Percentiles rank a stretch among this genome's conserved stretches.
These are phyloP conservation scores for Cepaea hortensis DNA, from an alignment of 2,888 invertebrate genomes.

Conservation along the genomic window DNA sequence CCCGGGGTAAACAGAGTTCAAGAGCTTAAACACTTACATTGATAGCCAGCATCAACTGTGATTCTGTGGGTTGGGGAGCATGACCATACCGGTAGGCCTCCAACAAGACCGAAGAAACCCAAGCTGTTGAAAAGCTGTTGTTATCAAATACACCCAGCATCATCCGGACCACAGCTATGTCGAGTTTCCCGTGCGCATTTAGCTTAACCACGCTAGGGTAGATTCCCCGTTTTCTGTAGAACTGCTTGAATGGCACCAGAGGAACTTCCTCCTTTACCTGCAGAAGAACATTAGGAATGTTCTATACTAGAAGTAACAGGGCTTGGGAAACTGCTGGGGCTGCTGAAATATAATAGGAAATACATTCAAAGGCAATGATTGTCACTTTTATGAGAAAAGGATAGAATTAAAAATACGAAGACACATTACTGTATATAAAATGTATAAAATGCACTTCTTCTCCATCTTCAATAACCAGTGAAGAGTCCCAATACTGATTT, in stretches of 20 bases:
- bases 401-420: no score
- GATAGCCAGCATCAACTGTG: constrained; percentile 64
- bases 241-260: constrained; percentile 57
- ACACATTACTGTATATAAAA: no score
- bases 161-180: constrained; percentile 60
- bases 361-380: no score
- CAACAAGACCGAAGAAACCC: neutral
- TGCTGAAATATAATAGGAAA: no score
- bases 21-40: constrained; percentile 45
- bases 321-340: no score
- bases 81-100: neutral
- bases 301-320: neutral
- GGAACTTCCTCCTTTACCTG: constrained; percentile 49
- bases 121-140: constrained; percentile 65
- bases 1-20: constrained; percentile 45
- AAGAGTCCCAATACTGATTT: no score
- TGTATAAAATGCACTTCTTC: no score
- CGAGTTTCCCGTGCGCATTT: constrained; percentile 64
- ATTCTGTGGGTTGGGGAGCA: constrained; percentile 24
- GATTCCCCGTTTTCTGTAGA: constrained; percentile 63
- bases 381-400: no score
- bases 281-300: neutral
- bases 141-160: constrained; percentile 65
- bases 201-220: constrained; percentile 66
- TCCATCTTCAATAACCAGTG: no score